phyloP scores from a whole-genome alignment of 1,140 invertebrate genomes.

The Proctacanthus coquilletti region DNA sequence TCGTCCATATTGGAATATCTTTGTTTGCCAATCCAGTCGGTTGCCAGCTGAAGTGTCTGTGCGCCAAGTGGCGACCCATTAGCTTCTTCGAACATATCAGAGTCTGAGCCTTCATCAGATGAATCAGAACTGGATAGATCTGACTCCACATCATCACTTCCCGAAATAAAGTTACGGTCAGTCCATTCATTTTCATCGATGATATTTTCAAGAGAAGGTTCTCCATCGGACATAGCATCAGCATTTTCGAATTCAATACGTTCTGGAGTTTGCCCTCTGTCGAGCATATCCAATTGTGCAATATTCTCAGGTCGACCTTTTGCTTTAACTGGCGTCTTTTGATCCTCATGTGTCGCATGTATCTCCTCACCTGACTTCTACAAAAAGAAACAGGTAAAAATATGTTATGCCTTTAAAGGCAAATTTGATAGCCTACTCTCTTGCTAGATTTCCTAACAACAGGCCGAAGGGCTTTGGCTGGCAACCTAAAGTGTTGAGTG shows the following conservation, averaged over 20 bases:
- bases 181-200: conserved; percentile 91
- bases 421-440: conserved; percentile 10
- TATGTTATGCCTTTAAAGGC: neutral
- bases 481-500: conserved; percentile 57
- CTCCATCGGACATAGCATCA: conserved; percentile 48
- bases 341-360: neutral
- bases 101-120: conserved; percentile 22
- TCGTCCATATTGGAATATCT: conserved; percentile 23
- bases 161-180: conserved; percentile 73
- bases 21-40: conserved; percentile 31
- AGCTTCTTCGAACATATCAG: conserved; percentile 27
- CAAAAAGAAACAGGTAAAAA: neutral
- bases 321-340: conserved; percentile 8
- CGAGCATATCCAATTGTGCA: conserved; percentile 38
- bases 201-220: conserved; percentile 46
- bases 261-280: conserved; percentile 59
- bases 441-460: conserved; percentile 11
- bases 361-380: conserved; percentile 3
- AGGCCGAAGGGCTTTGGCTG: conserved; percentile 29
- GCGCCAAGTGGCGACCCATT: conserved; percentile 29
- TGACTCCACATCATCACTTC: conserved; percentile 54
- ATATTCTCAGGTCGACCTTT: conserved; percentile 29
- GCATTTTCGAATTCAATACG: conserved; percentile 61
- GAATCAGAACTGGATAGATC: conserved; percentile 24
- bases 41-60: conserved; percentile 25